A percentile compares a stretch with the other conserved stretches of the same genome.
Conservation (phyloP, 2,113 vertebrate genomes). For the Peromyscus leucopus region DNA sequence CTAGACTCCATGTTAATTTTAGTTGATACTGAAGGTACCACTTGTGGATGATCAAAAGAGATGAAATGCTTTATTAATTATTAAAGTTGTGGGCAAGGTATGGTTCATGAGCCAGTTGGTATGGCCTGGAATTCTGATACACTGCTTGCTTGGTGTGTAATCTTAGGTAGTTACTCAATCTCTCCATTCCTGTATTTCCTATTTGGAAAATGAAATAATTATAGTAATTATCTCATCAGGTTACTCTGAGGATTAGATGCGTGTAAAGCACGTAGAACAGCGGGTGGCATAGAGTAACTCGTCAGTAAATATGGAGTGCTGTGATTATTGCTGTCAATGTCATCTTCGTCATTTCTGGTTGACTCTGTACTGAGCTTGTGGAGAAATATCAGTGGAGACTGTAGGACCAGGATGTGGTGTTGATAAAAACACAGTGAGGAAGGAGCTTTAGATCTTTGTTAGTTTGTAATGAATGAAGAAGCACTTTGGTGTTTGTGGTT, state of each 20-base stretch:
- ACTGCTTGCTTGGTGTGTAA: not conserved
- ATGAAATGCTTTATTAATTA: conserved; percentile 3
- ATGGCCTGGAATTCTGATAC: not conserved
- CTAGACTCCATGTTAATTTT: conserved; percentile 37
- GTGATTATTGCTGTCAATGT: not conserved
- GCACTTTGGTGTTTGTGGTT: conserved; percentile 66
- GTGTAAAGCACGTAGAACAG: not conserved
- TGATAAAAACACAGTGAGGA: conserved; percentile 16
- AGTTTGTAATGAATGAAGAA: conserved; percentile 65
- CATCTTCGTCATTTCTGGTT: not conserved
- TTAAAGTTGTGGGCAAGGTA: not conserved
- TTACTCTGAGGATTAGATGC: not conserved
- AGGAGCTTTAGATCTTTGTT: conserved; percentile 56
- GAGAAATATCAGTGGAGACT: not conserved
- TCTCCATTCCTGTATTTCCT: not conserved
- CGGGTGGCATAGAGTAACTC: not conserved
- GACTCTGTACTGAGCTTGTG: not conserved
- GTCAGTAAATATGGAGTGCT: not conserved
- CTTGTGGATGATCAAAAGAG: conserved; percentile 12
- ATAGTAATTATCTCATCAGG: not conserved
- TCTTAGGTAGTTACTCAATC: not conserved
- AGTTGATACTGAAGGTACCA: conserved; percentile 21
- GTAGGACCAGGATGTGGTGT: not conserved
- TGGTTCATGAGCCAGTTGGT: not conserved
- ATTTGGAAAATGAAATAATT: conserved; percentile 6